Evolutionary conservation across 2,113 vertebrate species (phyloP).

Genomic region (Erpornis zantholeuca): DNA sequence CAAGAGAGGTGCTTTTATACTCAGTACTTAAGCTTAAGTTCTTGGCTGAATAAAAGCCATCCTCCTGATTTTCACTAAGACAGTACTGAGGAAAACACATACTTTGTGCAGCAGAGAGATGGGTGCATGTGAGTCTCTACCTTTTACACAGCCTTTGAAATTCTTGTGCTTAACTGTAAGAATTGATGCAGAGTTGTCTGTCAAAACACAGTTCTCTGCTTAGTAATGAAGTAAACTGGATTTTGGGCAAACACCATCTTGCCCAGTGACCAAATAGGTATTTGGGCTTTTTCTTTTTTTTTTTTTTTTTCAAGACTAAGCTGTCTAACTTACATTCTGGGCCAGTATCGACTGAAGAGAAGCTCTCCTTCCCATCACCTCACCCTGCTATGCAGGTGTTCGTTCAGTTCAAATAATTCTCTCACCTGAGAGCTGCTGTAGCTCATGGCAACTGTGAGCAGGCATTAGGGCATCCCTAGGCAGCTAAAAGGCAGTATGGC

Average conservation of each 20-base stretch:
- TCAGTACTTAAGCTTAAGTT: not conserved
- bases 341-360: not conserved
- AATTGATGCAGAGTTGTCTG: not conserved
- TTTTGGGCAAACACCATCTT: not conserved
- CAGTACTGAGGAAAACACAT: not conserved
- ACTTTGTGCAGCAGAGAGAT: not conserved
- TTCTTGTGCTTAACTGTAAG: not conserved
- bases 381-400: not conserved
- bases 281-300: not conserved
- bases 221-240: not conserved
- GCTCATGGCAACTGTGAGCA: not conserved
- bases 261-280: not conserved
- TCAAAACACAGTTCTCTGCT: not conserved
- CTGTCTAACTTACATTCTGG: not conserved
- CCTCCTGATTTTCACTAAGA: not conserved
- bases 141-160: not conserved
- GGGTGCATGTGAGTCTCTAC: not conserved
- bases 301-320: not conserved
- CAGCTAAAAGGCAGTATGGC: not conserved
- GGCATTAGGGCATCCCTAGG: not conserved
- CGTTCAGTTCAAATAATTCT: not conserved
- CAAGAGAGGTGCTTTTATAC: not conserved
- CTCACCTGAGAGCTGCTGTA: not conserved
- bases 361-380: not conserved
- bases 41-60: not conserved